A percentile compares a stretch with the other conserved stretches of the same genome.
These are phyloP conservation scores for Incurvaria masculella DNA, from an alignment of 2,888 invertebrate genomes.

Conservation along the genomic window DNA sequence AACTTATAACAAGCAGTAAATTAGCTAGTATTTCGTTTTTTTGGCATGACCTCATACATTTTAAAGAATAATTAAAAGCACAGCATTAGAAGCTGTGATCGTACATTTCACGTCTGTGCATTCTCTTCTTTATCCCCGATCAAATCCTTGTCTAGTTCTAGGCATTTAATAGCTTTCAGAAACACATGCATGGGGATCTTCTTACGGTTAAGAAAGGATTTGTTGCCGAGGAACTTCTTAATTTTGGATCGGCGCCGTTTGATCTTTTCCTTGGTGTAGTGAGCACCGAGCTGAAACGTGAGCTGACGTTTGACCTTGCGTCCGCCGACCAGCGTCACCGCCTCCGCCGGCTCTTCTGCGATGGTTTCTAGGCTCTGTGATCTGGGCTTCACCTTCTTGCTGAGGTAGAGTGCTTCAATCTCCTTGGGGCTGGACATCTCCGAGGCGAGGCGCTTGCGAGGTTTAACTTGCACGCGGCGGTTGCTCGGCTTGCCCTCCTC, in stretches of 20 bases:
- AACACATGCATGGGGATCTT: slow-evolving; percentile 56
- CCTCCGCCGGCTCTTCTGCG: slow-evolving; percentile 55
- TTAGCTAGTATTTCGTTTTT: too few relatives aligned
- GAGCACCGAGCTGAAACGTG: slow-evolving; percentile 49
- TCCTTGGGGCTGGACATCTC: slow-evolving; percentile 42
- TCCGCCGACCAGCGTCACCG: slow-evolving; percentile 44
- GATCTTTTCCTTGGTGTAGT: slow-evolving; percentile 53
- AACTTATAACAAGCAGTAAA: too few relatives aligned
- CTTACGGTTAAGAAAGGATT: slow-evolving; percentile 46
- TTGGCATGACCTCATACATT: too few relatives aligned
- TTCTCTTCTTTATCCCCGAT: too few relatives aligned
- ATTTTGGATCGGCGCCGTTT: slow-evolving; percentile 58
- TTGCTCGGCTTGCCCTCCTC: slow-evolving; percentile 21
- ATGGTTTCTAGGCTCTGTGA: slow-evolving; percentile 60
- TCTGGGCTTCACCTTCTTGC: slow-evolving; percentile 50
- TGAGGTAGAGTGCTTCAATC: slow-evolving; percentile 55
- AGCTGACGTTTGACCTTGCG: slow-evolving; percentile 57
- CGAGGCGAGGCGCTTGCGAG: slow-evolving; percentile 35
- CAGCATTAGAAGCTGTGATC: too few relatives aligned
- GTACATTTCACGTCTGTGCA: too few relatives aligned
- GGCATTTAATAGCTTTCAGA: slow-evolving; percentile 51
- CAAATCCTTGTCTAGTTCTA: slow-evolving; percentile 44
- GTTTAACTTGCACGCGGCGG: slow-evolving; percentile 27
- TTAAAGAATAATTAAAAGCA: too few relatives aligned
- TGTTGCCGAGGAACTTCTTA: slow-evolving; percentile 52